Conservation (phyloP, 2,888 invertebrate species). For the Augiades crinisus region DNA sequence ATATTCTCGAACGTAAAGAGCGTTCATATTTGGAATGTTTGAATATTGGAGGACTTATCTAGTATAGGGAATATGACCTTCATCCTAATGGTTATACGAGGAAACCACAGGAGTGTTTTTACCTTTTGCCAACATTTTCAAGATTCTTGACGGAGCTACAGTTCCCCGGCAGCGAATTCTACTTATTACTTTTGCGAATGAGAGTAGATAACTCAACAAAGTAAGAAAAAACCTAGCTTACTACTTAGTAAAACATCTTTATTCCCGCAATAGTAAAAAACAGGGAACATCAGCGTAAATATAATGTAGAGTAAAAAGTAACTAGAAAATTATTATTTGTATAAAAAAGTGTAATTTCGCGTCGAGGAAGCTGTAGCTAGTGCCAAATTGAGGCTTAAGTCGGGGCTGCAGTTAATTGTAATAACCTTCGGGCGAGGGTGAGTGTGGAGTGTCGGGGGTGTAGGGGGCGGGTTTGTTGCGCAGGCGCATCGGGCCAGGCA, state of each 20-base stretch:
- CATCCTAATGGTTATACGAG: too few species aligned
- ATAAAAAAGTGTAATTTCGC: slow-evolving; percentile 35
- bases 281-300: neutral
- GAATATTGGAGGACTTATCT: too few species aligned
- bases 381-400: slow-evolving; percentile 65
- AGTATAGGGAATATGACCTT: too few species aligned
- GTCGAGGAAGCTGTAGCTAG: slow-evolving; percentile 43
- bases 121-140: too few species aligned
- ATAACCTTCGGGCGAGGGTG: slow-evolving; percentile 54
- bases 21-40: too few species aligned
- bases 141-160: too few species aligned
- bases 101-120: too few species aligned
- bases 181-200: too few species aligned
- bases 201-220: too few species aligned
- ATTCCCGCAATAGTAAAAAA: neutral
- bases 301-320: slow-evolving; percentile 12
- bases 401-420: slow-evolving; percentile 68
- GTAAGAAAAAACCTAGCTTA: neutral
- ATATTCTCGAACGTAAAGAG: too few species aligned
- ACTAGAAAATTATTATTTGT: slow-evolving; percentile 34
- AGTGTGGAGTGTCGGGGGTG: slow-evolving; percentile 29
- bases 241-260: neutral
- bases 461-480: slow-evolving; percentile 45
- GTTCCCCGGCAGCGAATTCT: too few species aligned
- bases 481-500: slow-evolving; percentile 63